phyloP scores from a whole-genome alignment of 2,888 invertebrate species.

The Morpho achilles region DNA sequence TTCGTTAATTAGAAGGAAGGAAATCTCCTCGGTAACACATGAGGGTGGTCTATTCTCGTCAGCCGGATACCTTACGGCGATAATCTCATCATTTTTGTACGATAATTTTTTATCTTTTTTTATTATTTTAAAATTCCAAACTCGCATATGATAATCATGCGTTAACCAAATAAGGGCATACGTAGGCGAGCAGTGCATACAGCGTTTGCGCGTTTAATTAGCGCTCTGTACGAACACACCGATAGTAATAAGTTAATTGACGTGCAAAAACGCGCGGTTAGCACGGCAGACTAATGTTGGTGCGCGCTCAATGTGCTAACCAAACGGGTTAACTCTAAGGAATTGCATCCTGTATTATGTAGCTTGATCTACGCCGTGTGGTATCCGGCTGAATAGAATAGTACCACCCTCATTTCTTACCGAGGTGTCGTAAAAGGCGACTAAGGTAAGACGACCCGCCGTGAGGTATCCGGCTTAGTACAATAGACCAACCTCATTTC shows the following conservation, averaged over 20 bases:
- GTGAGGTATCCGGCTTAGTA: too few species aligned
- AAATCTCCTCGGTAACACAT: too few species aligned
- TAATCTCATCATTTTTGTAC: too few species aligned
- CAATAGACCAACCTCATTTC: too few species aligned
- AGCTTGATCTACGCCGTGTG: not conserved
- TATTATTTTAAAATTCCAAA: not conserved
- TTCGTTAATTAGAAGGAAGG: too few species aligned
- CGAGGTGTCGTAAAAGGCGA: too few species aligned
- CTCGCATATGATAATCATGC: conserved; percentile 20
- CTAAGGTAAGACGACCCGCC: too few species aligned
- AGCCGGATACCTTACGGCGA: too few species aligned
- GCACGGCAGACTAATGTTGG: conserved; percentile 47
- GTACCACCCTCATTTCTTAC: too few species aligned
- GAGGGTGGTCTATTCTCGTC: too few species aligned
- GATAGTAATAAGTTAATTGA: conserved; percentile 73
- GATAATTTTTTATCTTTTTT: too few species aligned
- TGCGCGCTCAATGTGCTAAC: conserved; percentile 42
- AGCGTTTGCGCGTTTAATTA: conserved; percentile 20
- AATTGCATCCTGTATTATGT: conserved; percentile 13
- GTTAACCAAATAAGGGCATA: conserved; percentile 19
- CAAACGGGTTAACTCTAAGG: conserved; percentile 20
- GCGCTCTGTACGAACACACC: conserved; percentile 30
- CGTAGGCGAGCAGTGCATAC: conserved; percentile 25
- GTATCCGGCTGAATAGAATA: too few species aligned
- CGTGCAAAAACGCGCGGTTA: conserved; percentile 69